phyloP scores from a whole-genome alignment of 2,113 vertebrate species.

The Genyomyrus donnyi region DNA sequence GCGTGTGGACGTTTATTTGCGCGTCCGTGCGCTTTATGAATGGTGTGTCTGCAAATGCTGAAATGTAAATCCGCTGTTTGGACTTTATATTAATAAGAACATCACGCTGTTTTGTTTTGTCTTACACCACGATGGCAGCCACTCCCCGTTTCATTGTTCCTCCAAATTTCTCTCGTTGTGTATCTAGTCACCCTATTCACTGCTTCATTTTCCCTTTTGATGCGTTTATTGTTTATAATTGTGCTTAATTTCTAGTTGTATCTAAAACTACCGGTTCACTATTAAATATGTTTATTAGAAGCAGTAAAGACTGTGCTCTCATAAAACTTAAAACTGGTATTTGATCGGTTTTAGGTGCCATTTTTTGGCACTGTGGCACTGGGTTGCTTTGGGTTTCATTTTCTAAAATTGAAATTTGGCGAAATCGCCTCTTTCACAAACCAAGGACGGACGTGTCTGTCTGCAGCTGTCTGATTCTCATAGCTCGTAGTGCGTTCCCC shows the following conservation, averaged over 20 bases:
- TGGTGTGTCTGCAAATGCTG: background rate
- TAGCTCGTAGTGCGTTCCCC: background rate
- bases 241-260: background rate
- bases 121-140: background rate
- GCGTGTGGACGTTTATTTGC: background rate
- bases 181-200: background rate
- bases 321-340: background rate
- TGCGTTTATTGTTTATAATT: background rate
- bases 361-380: background rate
- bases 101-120: background rate
- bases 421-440: background rate
- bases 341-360: background rate
- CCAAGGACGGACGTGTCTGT: background rate
- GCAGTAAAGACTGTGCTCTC: background rate
- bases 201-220: background rate
- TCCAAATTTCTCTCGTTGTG: background rate
- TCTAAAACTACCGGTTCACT: background rate
- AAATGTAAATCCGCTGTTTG: background rate
- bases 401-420: background rate
- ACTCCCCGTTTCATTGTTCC: constrained; percentile 17
- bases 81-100: background rate
- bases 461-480: background rate
- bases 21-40: background rate
- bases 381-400: background rate
- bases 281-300: background rate